Conservation (phyloP, 2,113 vertebrate genomes). For the Puma concolor region DNA sequence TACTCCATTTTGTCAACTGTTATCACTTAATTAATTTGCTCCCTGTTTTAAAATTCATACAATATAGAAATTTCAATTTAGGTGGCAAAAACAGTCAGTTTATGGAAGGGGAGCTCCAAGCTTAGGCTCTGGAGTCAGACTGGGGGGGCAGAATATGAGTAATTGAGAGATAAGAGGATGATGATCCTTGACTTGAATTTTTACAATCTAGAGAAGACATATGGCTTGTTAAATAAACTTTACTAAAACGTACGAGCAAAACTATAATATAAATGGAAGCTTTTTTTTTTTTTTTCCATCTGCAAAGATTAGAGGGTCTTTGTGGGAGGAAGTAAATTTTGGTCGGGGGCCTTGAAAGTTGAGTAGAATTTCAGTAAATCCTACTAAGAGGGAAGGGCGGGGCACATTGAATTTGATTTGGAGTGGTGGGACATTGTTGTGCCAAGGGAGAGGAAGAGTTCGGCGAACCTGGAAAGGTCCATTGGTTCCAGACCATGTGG, state of each 20-base stretch:
- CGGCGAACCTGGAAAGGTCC: not conserved
- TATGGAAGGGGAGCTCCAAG: not conserved
- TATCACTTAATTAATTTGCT: not conserved
- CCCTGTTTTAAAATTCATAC: not conserved
- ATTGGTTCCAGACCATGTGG: not conserved
- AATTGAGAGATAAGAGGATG: not conserved
- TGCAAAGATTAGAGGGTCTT: not conserved
- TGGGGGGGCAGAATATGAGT: not conserved
- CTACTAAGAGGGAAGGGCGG: not conserved
- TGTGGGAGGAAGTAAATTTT: not conserved
- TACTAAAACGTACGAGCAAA: not conserved
- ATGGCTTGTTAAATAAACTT: not conserved
- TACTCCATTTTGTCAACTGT: not conserved
- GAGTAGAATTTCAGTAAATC: not conserved
- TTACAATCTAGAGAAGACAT: not conserved
- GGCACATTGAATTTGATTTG: not conserved
- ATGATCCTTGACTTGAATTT: not conserved
- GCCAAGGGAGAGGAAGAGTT: too few relatives aligned
- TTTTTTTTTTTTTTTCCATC: not conserved
- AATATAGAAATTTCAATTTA: not conserved
- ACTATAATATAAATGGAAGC: not conserved
- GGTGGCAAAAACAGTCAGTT: not conserved
- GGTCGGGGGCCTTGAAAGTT: not conserved
- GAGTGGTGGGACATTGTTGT: rapidly evolving
- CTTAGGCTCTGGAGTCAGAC: not conserved